Base-by-base conservation (phyloP, 2,888 invertebrate genomes). In the Anoplius nigerrimus region DNA sequence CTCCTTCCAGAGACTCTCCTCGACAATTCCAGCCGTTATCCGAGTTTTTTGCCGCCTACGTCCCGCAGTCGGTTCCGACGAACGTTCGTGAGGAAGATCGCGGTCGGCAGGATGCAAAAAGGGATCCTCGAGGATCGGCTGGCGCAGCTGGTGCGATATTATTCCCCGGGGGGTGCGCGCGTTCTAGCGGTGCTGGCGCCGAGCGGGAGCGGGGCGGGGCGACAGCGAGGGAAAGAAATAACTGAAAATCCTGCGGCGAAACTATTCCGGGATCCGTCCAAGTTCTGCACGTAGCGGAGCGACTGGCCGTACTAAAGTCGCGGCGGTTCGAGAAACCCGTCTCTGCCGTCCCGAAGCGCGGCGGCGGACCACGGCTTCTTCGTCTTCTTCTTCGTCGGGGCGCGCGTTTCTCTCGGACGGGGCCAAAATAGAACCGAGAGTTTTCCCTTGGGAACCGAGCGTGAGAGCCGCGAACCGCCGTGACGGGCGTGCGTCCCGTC, bases 361-460 rank as follows among this genome's bases (percentile, higher is more conserved):
- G n/a, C 16, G 0, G 18, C 24, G 34, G 43, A 22, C 56, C 20
- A 43, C 59, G 64, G 69, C 63, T 66, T 70, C 75, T 61, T 71
- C 77, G 27, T 34, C 73, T 70, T 27, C 27, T 34, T 34, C 34
- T 34, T 34, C 52, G n/a, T 55, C 22, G 16, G 5, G 20, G 77
- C 85, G 83, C 81, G 81, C 75, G 75, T 82, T 82, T 66, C 80
- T 66, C 80, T 34, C 34, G 22, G 52, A 52, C 70, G 73, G 66
- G 78, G 83, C 85, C 66, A 86, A 86, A 86, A 86, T 86, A 86
- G 86, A 85, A 81, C 76, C 74, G 66, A 76, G 77, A 69, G 76
- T 82, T 84, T 84, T 86, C 82, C 82, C 81, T 78, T 82, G 82
- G 78, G 78, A 79, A 72, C 66, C 24, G 20, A 63, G 58, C 71